These are phyloP conservation scores for Toxonevra muliebris DNA, from an alignment of 2,888 invertebrate species.

Conservation along the genomic window DNA sequence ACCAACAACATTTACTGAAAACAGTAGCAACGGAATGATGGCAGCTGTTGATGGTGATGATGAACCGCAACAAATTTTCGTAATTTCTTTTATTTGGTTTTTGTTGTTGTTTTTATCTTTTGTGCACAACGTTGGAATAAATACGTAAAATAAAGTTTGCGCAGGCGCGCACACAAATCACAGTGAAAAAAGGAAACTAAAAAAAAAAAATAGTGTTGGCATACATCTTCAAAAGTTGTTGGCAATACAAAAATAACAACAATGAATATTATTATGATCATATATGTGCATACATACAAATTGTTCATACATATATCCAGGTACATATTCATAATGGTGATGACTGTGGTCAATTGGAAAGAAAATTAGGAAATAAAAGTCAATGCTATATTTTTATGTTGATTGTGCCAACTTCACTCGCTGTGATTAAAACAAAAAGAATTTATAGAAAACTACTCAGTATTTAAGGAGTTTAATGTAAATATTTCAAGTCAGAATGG, in stretches of 20 bases:
- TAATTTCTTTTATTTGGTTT: background rate
- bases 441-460: too few species aligned
- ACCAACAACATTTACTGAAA: constrained; percentile 21
- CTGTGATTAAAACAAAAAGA: too few species aligned
- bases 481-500: too few species aligned
- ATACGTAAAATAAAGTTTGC: background rate
- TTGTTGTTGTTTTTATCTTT: constrained; percentile 3
- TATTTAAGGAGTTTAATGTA: too few species aligned
- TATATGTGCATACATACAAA: background rate
- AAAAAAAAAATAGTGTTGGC: background rate
- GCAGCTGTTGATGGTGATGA: constrained; percentile 31
- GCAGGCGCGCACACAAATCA: background rate
- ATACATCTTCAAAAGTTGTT: constrained; percentile 2
- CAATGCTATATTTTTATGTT: background rate
- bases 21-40: constrained; percentile 35
- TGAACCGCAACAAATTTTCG: constrained; percentile 35
- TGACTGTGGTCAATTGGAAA: too few species aligned
- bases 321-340: background rate
- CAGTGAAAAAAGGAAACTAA: background rate
- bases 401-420: too few species aligned
- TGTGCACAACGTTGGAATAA: background rate
- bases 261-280: background rate
- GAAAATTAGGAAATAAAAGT: too few species aligned
- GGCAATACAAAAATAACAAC: constrained; percentile 6
- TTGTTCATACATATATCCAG: background rate